Base-by-base conservation (phyloP, 2,888 invertebrate species). In the Silvanus unidentatus region DNA sequence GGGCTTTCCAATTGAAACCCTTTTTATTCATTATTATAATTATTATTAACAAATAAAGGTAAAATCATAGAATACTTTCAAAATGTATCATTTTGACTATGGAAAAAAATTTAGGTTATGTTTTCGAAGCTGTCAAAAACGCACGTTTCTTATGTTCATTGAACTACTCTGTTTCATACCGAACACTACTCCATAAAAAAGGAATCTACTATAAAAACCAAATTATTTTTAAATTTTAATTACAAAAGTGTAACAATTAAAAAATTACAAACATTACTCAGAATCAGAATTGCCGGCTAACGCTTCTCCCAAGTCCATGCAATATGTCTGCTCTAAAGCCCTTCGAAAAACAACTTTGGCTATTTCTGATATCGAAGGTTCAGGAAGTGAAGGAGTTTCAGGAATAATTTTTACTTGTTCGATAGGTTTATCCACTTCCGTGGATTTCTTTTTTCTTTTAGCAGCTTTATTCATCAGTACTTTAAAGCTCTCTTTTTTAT, bases 1-100 rank as follows among this genome's bases (percentile, higher is more conserved):
- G 77, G 1, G 87, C 84, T 66, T 83, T 88, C 62, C 82, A 84
- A 68, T 91, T 91, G 62, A 78, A 84, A 10, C 82, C 76, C 67
- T 81, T 82, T 66, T 81, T 88, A 5, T 43, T 48, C 63, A 63
- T 62, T 54, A 3, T 32, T 32, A 12, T 9, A 32, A 32, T 5
- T 32, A 32, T 32, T 6, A 32, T 6, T 5, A 32, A 32, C 11
- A 32, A 3, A 6, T 12, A 12, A 32, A 13, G 3, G 8, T 28
- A 28, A 13, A 22, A 22, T 22, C 4, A 5, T 22, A 22, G 22
- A 8, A 22, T n/a, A n/a, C n/a, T n/a, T n/a, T n/a, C n/a, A n/a
- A n/a, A n/a, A n/a, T n/a, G 22, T 22, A 22, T 22, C 8, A 22
- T 22, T 22, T 22, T 22, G 22, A 22, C 8, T 22, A n/a, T 8